These are phyloP conservation scores for Beris morrisii DNA, from an alignment of 2,888 invertebrate species.

Conservation along the genomic window DNA sequence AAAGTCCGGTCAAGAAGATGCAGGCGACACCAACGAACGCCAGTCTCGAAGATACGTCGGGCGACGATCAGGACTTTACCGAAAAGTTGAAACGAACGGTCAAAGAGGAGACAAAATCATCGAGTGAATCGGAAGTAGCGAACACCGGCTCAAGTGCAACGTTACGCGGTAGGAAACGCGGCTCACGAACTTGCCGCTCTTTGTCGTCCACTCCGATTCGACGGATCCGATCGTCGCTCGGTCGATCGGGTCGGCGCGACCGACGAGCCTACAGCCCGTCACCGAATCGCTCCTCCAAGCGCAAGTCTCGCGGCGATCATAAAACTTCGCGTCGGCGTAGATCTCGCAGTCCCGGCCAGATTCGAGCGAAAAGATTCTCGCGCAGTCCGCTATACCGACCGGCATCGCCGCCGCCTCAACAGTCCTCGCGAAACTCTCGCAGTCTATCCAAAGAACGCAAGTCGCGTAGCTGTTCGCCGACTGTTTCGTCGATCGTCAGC, in stretches of 20 bases:
- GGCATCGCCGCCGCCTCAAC: slow-evolving; percentile 51
- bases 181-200: slow-evolving; percentile 43
- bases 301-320: background rate
- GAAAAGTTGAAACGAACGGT: slow-evolving; percentile 46
- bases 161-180: background rate
- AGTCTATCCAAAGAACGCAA: slow-evolving; percentile 13
- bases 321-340: background rate
- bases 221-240: slow-evolving; percentile 41
- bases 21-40: slow-evolving; percentile 42
- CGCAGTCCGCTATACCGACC: slow-evolving; percentile 37
- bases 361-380: background rate
- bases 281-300: background rate
- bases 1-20: slow-evolving; percentile 44
- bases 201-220: slow-evolving; percentile 42
- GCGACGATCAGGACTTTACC: slow-evolving; percentile 44
- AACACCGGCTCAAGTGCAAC: background rate
- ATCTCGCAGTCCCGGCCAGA: background rate
- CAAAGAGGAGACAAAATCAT: slow-evolving; percentile 45
- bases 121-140: background rate
- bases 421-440: slow-evolving; percentile 46
- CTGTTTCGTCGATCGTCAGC: slow-evolving; percentile 30
- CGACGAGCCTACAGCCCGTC: background rate
- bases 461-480: slow-evolving; percentile 44
- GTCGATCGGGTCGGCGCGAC: slow-evolving; percentile 34
- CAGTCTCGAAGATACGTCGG: slow-evolving; percentile 40